Conservation (phyloP, 2,113 vertebrate genomes). For the Ailuropoda melanoleuca region DNA sequence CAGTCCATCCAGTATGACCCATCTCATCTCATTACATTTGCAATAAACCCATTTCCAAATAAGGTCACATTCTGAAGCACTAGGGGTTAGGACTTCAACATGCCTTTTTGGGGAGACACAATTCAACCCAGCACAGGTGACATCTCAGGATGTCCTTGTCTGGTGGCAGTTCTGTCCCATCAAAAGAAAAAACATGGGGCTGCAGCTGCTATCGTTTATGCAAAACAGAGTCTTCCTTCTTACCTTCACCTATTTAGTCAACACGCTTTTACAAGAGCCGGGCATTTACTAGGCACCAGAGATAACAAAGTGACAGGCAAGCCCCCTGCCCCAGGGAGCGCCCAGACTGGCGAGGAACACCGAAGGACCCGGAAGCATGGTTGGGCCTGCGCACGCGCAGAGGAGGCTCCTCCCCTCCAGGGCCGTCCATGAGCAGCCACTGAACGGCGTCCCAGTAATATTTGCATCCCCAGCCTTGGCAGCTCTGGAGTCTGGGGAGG, state of each 20-base stretch:
- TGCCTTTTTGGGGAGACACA: neutral
- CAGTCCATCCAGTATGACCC: neutral
- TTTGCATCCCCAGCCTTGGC: neutral
- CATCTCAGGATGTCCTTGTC: neutral
- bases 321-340: neutral
- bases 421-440: neutral
- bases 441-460: neutral
- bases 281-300: neutral
- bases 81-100: neutral
- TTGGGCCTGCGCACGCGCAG: rapidly evolving
- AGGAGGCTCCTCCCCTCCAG: neutral
- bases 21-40: neutral
- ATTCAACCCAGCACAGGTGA: neutral
- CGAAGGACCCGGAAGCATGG: neutral
- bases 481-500: neutral
- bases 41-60: neutral
- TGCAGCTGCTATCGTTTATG: neutral
- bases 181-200: neutral
- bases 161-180: neutral
- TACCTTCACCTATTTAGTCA: neutral
- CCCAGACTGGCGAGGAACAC: neutral
- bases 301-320: neutral
- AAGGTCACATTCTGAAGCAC: neutral
- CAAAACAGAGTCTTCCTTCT: neutral
- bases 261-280: neutral